Evolutionary conservation across 2,888 invertebrate species (phyloP).

Genomic region (Cheilosia grossa): DNA sequence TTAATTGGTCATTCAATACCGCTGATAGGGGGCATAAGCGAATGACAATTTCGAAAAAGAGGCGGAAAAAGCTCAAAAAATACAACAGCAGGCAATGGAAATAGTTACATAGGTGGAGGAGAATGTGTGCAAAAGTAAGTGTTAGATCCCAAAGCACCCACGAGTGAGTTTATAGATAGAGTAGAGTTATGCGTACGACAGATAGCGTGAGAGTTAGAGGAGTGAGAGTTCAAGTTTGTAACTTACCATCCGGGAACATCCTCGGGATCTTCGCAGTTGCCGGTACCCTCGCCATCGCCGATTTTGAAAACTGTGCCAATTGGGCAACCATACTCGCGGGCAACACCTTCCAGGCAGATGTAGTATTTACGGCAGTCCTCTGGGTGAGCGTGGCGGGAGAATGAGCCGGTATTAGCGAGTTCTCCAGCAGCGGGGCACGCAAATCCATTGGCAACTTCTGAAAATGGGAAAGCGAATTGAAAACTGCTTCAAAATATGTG

Average conservation of each 20-base stretch:
- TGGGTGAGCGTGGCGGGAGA: conserved; percentile 97
- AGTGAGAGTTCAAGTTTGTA: conserved; percentile 63
- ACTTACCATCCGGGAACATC: conserved; percentile 98
- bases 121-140: conserved; percentile 83
- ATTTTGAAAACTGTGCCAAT: conserved; percentile 98
- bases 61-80: conserved; percentile 33
- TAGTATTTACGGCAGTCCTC: conserved; percentile 98
- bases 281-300: conserved; percentile 94
- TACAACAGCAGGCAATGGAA: conserved; percentile 17
- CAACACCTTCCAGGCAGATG: conserved; percentile 95
- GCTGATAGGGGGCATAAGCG: conserved; percentile 43
- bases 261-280: conserved; percentile 97
- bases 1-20: conserved; percentile 41
- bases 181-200: conserved; percentile 37
- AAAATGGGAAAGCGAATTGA: conserved; percentile 68
- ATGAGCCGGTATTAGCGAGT: conserved; percentile 92
- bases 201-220: conserved; percentile 80
- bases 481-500: not conserved
- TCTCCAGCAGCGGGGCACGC: conserved; percentile 92
- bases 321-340: conserved; percentile 97
- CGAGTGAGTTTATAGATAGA: conserved; percentile 12
- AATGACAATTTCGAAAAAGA: conserved; percentile 14
- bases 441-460: conserved; percentile 96
- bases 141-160: conserved; percentile 49
- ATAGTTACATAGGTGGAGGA: conserved; percentile 77